Evolutionary conservation across 2,888 invertebrate species (phyloP).

Genomic region (Netelia virgata): DNA sequence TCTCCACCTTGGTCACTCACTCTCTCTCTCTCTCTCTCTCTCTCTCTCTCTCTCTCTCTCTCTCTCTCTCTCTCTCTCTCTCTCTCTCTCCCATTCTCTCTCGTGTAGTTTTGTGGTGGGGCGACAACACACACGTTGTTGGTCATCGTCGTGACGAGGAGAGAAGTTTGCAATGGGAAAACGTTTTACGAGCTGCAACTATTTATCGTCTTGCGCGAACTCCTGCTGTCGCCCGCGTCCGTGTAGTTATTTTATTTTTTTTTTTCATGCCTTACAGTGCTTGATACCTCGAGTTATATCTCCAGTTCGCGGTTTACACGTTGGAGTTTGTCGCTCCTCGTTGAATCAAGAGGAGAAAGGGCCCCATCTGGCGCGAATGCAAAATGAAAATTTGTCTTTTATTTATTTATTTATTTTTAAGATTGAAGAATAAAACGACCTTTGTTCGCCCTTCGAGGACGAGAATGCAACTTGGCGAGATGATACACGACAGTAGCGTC

Average conservation of each 20-base stretch:
- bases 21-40: no score
- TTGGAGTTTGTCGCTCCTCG: conserved; percentile 9
- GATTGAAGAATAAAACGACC: background rate
- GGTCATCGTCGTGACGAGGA: conserved; percentile 40
- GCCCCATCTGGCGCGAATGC: conserved; percentile 20
- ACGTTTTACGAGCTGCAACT: conserved; percentile 67
- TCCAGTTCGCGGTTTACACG: background rate
- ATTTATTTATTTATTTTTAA: background rate
- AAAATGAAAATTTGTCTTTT: background rate
- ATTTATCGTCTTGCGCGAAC: conserved; percentile 66
- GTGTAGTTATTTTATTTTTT: background rate
- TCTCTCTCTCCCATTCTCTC: no score
- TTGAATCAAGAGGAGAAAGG: conserved; percentile 31
- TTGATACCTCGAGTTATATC: conserved; percentile 3
- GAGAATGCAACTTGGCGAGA: no score
- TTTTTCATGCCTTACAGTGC: background rate
- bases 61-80: no score
- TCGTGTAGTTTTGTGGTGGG: background rate
- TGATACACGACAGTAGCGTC: no score
- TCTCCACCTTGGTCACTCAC: no score
- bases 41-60: no score
- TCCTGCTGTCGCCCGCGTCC: conserved; percentile 54
- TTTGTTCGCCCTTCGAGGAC: background rate
- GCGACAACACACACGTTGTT: no score
- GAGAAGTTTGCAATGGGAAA: conserved; percentile 52